Percentiles rank a stretch among this genome's conserved stretches.
Conservation (phyloP, 2,797 vertebrate genomes). For the Pangasius djambal region DNA sequence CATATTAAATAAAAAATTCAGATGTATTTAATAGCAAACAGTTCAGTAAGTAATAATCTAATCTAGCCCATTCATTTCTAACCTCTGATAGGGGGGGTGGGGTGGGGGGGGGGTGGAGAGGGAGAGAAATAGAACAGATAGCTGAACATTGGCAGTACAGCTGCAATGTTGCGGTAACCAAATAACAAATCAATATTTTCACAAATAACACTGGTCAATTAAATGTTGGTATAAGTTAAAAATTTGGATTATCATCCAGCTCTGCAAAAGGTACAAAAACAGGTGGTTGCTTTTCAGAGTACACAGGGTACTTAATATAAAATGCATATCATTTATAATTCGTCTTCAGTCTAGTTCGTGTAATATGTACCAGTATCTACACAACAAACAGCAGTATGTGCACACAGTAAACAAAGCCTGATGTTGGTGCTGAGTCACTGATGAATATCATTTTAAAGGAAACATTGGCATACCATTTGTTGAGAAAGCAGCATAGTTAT, state of each 20-base stretch:
- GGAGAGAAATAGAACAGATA: neutral
- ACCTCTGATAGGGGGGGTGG: neutral
- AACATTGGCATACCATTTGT: neutral
- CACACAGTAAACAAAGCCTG: constrained; percentile 11
- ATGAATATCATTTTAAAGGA: neutral
- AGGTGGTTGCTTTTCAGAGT: neutral
- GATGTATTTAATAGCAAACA: neutral
- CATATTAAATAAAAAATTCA: neutral
- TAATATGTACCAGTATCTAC: constrained; percentile 6
- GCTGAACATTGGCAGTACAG: neutral
- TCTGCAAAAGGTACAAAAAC: neutral
- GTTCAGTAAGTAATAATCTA: neutral
- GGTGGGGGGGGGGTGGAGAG: neutral
- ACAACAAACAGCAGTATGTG: constrained; percentile 2
- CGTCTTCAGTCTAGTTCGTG: neutral
- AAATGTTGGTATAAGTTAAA: neutral
- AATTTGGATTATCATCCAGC: neutral
- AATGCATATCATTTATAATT: neutral
- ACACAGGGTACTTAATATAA: neutral
- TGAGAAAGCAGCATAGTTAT: neutral
- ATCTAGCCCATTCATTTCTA: neutral
- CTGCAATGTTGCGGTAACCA: neutral
- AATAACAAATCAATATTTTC: neutral
- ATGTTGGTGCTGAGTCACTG: neutral
- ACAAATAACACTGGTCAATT: neutral